Evolutionary conservation across 2,888 invertebrate genomes (phyloP).

Genomic region (Resseliella maxima): DNA sequence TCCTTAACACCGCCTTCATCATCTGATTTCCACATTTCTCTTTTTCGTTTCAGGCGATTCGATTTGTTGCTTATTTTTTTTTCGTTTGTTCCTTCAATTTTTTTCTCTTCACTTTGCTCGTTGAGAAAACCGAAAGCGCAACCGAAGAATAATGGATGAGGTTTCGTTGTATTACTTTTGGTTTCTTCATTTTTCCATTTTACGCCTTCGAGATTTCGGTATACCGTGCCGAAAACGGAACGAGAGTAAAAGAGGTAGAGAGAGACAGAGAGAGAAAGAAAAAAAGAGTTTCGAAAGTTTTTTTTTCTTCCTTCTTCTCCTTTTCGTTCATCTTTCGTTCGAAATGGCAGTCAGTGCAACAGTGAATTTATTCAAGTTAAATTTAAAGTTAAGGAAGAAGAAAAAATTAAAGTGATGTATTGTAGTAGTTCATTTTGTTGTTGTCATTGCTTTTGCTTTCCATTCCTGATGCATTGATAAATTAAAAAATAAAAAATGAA

Average conservation of each 20-base stretch:
- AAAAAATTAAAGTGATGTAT: conserved; percentile 44
- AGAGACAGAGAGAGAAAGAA: no score
- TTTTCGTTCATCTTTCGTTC: neutral
- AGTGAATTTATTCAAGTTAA: conserved; percentile 33
- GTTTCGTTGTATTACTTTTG: conserved; percentile 41
- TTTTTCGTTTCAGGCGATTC: neutral
- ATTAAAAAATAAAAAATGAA: neutral
- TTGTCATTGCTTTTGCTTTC: neutral
- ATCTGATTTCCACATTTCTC: neutral
- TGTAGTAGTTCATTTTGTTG: neutral
- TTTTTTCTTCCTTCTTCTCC: neutral
- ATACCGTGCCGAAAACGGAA: no score
- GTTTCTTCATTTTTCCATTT: conserved; percentile 30
- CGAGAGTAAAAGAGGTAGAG: no score
- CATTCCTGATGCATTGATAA: neutral
- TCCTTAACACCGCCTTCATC: neutral
- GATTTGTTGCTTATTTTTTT: neutral
- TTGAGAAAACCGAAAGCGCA: conserved; percentile 15
- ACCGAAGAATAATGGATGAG: conserved; percentile 48
- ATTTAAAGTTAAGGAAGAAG: neutral
- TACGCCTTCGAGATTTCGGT: neutral
- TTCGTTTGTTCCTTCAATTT: no score
- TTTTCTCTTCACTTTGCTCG: neutral
- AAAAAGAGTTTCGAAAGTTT: neutral
- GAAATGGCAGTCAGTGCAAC: conserved; percentile 11